phyloP scores from a whole-genome alignment of 2,797 vertebrate genomes.

The Parotocinclus haroldoi region DNA sequence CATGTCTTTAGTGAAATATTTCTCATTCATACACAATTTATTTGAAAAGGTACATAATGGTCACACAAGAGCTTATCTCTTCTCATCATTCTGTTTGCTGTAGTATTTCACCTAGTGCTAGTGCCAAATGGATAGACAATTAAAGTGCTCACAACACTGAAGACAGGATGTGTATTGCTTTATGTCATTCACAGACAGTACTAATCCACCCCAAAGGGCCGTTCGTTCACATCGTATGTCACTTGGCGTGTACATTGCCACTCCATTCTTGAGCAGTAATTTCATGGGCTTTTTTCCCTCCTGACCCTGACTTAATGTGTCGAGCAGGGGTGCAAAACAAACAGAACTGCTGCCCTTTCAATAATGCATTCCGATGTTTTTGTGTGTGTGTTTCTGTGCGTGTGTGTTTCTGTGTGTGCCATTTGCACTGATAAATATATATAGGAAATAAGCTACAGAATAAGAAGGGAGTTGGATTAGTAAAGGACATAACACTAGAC shows the following conservation, averaged over 20 bases:
- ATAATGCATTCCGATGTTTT: constrained; percentile 5
- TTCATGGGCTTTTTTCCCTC: constrained; percentile 29
- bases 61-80: no score
- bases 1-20: no score
- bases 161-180: constrained; percentile 3
- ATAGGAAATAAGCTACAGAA: no score
- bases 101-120: constrained; percentile 1
- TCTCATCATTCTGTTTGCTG: no score
- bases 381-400: no score
- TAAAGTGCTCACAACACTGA: constrained; percentile 19
- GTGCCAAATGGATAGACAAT: constrained; percentile 35
- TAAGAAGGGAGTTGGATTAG: no score
- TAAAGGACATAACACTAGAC: no score
- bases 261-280: constrained; percentile 12
- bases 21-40: no score
- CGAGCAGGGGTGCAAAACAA: constrained; percentile 12
- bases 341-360: not conserved
- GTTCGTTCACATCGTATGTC: not conserved
- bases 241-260: not conserved
- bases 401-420: no score
- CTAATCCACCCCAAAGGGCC: constrained; percentile 1
- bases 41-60: no score
- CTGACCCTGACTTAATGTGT: constrained; percentile 36
- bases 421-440: no score
- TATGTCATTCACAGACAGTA: constrained; percentile 26